These are phyloP conservation scores for Gisinianus flammeolus DNA, from an alignment of 2,888 invertebrate genomes.

Conservation along the genomic window DNA sequence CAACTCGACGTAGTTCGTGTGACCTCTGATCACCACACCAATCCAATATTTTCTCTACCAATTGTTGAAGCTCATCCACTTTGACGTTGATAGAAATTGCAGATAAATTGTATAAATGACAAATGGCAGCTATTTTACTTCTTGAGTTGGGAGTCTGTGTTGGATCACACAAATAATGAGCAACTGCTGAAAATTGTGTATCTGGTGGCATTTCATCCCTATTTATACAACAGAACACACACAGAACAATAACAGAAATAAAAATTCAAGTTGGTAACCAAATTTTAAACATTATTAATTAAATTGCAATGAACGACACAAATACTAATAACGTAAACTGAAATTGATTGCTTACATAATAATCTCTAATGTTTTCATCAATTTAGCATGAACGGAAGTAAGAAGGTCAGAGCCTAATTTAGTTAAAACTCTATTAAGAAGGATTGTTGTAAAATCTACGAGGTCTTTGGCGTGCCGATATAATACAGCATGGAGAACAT, in stretches of 20 bases:
- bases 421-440: conserved; percentile 84
- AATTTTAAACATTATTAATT: too few species aligned
- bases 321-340: too few species aligned
- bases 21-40: conserved; percentile 57
- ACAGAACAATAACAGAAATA: too few species aligned
- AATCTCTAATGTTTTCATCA: conserved; percentile 82
- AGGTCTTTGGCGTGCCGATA: conserved; percentile 84
- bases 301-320: too few species aligned
- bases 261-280: background rate
- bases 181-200: conserved; percentile 68
- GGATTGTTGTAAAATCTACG: conserved; percentile 90
- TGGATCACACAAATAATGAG: conserved; percentile 83
- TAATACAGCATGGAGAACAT: conserved; percentile 89
- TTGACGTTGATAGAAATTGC: conserved; percentile 51
- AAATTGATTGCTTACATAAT: conserved; percentile 69
- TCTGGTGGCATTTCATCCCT: conserved; percentile 70
- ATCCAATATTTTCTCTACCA: conserved; percentile 57
- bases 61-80: conserved; percentile 51
- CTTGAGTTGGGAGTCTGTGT: conserved; percentile 87
- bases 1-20: conserved; percentile 55
- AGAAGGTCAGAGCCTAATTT: conserved; percentile 91
- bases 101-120: conserved; percentile 62
- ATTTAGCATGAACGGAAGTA: conserved; percentile 88
- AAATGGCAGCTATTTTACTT: conserved; percentile 65
- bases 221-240: conserved; percentile 39